A percentile compares a stretch with the other conserved stretches of the same genome.
These are phyloP conservation scores for Lepidochitona cinerea DNA, from an alignment of 2,888 invertebrate species.

Conservation along the genomic window DNA sequence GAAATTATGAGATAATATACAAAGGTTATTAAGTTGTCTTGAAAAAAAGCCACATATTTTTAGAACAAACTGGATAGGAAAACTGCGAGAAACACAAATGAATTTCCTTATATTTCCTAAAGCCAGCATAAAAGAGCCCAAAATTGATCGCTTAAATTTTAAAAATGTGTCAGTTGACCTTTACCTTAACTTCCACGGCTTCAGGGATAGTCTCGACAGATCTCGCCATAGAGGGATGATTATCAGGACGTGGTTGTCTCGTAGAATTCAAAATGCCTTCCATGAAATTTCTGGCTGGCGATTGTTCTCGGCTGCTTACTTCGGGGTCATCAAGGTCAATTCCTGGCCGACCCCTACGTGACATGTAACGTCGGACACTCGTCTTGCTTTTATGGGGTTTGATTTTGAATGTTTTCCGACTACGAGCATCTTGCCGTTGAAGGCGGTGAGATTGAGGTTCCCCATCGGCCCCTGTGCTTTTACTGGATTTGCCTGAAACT, in stretches of 20 bases:
- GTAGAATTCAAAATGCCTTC: not conserved
- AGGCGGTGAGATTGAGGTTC: constrained; percentile 74
- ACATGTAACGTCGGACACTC: constrained; percentile 43
- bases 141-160: too few species aligned
- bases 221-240: constrained; percentile 32
- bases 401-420: constrained; percentile 90
- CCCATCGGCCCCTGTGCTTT: constrained; percentile 28
- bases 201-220: constrained; percentile 59
- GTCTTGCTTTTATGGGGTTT: constrained; percentile 61
- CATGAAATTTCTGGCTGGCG: not conserved
- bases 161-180: too few species aligned
- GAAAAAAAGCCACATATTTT: too few species aligned
- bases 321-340: not conserved
- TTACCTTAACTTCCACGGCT: constrained; percentile 49
- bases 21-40: too few species aligned
- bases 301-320: not conserved
- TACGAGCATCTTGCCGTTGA: constrained; percentile 93
- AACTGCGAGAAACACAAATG: too few species aligned
- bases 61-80: too few species aligned
- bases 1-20: too few species aligned
- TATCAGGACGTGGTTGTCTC: constrained; percentile 14
- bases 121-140: too few species aligned
- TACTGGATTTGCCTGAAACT: not conserved
- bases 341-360: constrained; percentile 33
- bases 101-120: too few species aligned